phyloP scores from a whole-genome alignment of 2,888 invertebrate genomes.

The Heteropelma amictum region DNA sequence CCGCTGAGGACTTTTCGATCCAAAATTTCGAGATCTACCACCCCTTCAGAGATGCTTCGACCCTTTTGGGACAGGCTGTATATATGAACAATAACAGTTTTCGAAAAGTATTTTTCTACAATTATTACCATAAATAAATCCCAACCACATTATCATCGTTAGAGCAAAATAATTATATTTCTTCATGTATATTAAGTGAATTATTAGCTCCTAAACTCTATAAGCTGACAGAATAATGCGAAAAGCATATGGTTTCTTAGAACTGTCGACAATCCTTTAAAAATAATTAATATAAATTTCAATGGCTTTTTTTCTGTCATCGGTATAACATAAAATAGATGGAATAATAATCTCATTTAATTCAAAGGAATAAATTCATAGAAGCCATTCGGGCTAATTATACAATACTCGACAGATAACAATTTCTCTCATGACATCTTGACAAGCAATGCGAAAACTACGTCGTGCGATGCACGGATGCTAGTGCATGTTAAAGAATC shows the following conservation, averaged over 20 bases:
- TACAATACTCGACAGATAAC: background rate
- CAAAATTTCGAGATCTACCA: no score
- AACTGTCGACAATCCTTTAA: background rate
- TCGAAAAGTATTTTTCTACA: background rate
- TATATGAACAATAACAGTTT: slow-evolving; percentile 1
- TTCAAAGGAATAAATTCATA: slow-evolving; percentile 35
- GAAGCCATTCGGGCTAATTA: slow-evolving; percentile 31
- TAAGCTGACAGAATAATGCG: background rate
- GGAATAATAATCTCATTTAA: slow-evolving; percentile 44
- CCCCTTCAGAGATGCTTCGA: no score
- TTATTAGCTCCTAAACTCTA: slow-evolving; percentile 2
- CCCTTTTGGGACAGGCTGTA: no score
- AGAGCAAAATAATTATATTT: slow-evolving; percentile 38
- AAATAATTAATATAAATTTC: background rate
- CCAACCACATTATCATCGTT: slow-evolving; percentile 18
- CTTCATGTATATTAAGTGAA: slow-evolving; percentile 42
- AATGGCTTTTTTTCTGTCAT: background rate
- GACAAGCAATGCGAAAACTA: background rate
- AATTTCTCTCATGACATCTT: background rate
- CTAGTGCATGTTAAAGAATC: background rate
- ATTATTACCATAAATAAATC: slow-evolving; percentile 7
- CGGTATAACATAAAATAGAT: slow-evolving; percentile 27
- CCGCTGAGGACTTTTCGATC: no score
- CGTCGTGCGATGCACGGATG: background rate
- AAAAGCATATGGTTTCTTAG: background rate